phyloP scores from a whole-genome alignment of 2,797 vertebrate species.

The Neosalanx taihuensis region DNA sequence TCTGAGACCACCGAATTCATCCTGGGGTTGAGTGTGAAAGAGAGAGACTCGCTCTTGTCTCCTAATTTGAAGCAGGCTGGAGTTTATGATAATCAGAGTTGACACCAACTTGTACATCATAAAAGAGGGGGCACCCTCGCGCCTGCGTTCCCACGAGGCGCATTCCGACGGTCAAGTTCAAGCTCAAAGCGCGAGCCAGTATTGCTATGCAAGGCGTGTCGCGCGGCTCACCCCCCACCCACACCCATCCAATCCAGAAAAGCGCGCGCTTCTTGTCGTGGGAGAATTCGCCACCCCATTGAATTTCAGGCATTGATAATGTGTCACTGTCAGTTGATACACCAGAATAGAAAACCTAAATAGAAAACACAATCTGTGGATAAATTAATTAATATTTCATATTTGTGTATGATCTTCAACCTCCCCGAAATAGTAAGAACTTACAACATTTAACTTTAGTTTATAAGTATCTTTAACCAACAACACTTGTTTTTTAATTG shows the following conservation, averaged over 20 bases:
- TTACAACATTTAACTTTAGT: no score
- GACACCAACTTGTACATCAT: constrained; percentile 70
- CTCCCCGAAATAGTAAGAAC: constrained; percentile 1
- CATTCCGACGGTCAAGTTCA: constrained; percentile 80
- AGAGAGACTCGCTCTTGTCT: constrained; percentile 49
- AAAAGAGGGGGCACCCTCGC: constrained; percentile 61
- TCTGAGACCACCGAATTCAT: constrained; percentile 41
- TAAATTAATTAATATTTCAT: background rate
- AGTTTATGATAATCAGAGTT: constrained; percentile 74
- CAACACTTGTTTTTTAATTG: no score
- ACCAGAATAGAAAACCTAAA: background rate
- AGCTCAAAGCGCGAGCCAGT: constrained; percentile 69
- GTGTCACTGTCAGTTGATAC: constrained; percentile 7
- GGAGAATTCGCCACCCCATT: constrained; percentile 62
- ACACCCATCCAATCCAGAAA: constrained; percentile 28
- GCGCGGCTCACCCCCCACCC: constrained; percentile 55
- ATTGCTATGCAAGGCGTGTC: constrained; percentile 68
- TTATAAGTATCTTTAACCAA: no score
- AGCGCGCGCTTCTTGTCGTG: constrained; percentile 58
- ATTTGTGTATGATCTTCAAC: background rate
- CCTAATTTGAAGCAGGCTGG: constrained; percentile 71
- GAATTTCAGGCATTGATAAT: constrained; percentile 33
- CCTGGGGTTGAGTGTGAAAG: constrained; percentile 45
- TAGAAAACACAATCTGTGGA: no score
- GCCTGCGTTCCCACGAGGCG: constrained; percentile 74